A percentile compares a stretch with the other conserved stretches of the same genome.
These are phyloP conservation scores for Prinia subflava DNA, from an alignment of 2,113 vertebrate genomes.

Conservation along the genomic window DNA sequence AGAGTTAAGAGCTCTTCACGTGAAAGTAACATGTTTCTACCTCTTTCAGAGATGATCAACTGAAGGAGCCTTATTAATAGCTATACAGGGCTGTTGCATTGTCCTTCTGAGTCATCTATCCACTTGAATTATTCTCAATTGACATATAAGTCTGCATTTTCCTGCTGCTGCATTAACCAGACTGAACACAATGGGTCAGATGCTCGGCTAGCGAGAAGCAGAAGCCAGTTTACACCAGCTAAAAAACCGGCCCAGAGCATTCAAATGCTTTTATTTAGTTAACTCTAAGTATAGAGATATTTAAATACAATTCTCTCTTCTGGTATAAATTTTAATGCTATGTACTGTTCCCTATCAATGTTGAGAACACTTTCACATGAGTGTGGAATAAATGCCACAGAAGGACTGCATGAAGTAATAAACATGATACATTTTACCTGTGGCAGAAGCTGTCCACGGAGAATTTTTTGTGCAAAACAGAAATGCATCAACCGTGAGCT, in stretches of 20 bases:
- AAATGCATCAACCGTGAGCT: neutral
- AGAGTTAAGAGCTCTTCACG: slow-evolving; percentile 46
- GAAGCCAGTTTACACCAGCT: neutral
- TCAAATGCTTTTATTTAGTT: slow-evolving; percentile 7
- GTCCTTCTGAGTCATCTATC: slow-evolving; percentile 58
- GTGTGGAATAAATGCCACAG: neutral
- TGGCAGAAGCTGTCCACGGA: neutral
- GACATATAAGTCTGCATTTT: slow-evolving; percentile 52
- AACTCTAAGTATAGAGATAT: neutral
- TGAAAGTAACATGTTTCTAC: slow-evolving; percentile 60
- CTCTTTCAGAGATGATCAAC: slow-evolving; percentile 48
- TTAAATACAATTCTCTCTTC: neutral
- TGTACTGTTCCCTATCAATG: neutral
- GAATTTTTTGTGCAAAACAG: neutral
- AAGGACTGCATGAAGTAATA: neutral
- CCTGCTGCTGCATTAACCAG: slow-evolving; percentile 35
- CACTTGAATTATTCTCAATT: slow-evolving; percentile 60
- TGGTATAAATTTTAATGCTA: neutral
- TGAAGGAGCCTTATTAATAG: slow-evolving; percentile 56
- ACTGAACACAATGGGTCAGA: slow-evolving; percentile 22
- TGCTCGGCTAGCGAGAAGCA: neutral
- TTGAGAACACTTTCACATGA: neutral
- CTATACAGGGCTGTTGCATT: slow-evolving; percentile 43
- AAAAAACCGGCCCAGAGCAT: neutral
- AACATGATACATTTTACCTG: slow-evolving; percentile 9